Evolutionary conservation across 2,113 vertebrate genomes (phyloP), one percentile per base, ranked within the genome.

Genomic region (Carassius auratus): DNA sequence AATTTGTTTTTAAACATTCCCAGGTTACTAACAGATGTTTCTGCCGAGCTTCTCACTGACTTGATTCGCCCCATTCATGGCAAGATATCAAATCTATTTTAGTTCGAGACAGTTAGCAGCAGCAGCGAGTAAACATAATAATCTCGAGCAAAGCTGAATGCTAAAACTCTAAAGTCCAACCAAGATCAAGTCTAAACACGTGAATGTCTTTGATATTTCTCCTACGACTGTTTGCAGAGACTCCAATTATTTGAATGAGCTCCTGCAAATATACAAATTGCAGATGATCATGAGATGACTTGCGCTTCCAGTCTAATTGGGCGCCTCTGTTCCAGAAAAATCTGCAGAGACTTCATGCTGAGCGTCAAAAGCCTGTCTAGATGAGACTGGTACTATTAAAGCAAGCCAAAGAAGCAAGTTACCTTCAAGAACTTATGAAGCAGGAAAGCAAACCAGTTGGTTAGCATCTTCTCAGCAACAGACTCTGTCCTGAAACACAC

Each of bases 371-470:
- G 69, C 45, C 71, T 74, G 38, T 74, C 71, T 74, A 48, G 38
- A 74, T 48, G 71, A 23, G 42, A 15, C 71, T 75, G 48, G 42
- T 75, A 23, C 21, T 23, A 0, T 14, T 23, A 75, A 5, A 48
- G 38, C 42, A 75, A 48, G 71, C 21, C 38, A 75, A 48, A 75
- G 42, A 23, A 48, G 71, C 21, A n/a, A 75, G n/a, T 86, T 86
- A 88, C 87, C 86, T 88, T 88, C 1, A 88, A 76, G 52, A 88
- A 88, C 76, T 86, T 88, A 64, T 88, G 85, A 81, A 88, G 87
- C 26, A 88, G 81, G 61, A 88, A 88, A 0, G 87, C 87, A 36
- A 88, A 88, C 87, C 87, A 88, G 81, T 88, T 88, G 69, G 69
- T 73, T 42, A 73, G 36, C 69, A 73, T 73, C 69, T 73, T 73